Conservation (phyloP, 1,140 invertebrate genomes). For the Chelonus insularis region DNA sequence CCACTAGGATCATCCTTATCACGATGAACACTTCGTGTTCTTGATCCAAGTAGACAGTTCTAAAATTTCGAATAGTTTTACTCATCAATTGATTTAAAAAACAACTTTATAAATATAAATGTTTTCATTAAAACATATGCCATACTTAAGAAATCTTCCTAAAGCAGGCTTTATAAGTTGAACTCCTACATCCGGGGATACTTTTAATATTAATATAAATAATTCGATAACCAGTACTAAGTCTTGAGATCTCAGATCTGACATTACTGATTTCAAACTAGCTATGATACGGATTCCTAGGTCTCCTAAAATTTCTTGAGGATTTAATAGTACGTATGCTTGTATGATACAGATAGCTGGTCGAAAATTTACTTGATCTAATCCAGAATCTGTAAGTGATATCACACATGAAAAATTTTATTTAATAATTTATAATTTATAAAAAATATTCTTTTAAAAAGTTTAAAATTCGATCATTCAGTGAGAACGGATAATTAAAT, state of each 20-base stretch:
- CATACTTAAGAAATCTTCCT: slow-evolving; percentile 64
- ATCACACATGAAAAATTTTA: no score
- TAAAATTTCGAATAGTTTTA: slow-evolving; percentile 43
- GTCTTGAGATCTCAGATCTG: slow-evolving; percentile 80
- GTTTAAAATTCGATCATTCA: no score
- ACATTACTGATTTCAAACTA: slow-evolving; percentile 70
- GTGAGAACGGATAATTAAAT: no score
- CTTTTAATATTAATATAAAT: slow-evolving; percentile 72
- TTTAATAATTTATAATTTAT: slow-evolving; percentile 49
- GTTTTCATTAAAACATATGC: slow-evolving; percentile 11
- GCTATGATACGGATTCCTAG: slow-evolving; percentile 70
- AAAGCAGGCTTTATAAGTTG: slow-evolving; percentile 70
- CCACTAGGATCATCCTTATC: slow-evolving; percentile 75
- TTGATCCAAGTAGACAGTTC: slow-evolving; percentile 62
- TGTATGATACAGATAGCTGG: slow-evolving; percentile 79
- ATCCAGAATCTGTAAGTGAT: slow-evolving; percentile 68
- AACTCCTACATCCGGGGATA: slow-evolving; percentile 66
- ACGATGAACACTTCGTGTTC: slow-evolving; percentile 71
- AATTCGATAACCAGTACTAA: slow-evolving; percentile 73
- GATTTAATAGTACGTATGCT: slow-evolving; percentile 81
- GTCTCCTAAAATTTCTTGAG: slow-evolving; percentile 76
- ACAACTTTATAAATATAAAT: neutral
- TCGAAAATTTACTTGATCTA: slow-evolving; percentile 63
- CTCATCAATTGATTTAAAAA: slow-evolving; percentile 22
- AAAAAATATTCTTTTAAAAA: slow-evolving; percentile 9